Percentiles rank a stretch among this genome's conserved stretches.
Conservation (phyloP, 1,140 invertebrate genomes). For the Tetraneura akinire region DNA sequence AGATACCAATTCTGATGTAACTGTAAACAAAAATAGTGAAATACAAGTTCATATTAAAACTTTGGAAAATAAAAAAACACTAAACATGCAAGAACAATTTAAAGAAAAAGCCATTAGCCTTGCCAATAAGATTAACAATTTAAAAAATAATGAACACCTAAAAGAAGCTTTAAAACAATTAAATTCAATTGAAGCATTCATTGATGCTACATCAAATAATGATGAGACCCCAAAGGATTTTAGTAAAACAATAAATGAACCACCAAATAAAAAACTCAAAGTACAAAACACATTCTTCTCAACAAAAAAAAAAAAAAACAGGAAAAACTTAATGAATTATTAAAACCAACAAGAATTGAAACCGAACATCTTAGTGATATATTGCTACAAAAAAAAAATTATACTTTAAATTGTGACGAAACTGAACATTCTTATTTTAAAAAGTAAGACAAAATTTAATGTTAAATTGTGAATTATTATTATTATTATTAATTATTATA, state of each 20-base stretch:
- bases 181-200: background rate
- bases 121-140: background rate
- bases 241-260: background rate
- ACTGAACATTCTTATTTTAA: no score
- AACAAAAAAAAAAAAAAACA: no score
- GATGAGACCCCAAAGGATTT: background rate
- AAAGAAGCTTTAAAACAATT: conserved; percentile 1
- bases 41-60: conserved; percentile 16
- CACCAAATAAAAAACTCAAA: no score
- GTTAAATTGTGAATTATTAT: no score
- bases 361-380: no score
- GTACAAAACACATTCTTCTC: no score
- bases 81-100: background rate
- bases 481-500: no score
- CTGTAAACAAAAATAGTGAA: no score
- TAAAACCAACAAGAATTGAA: no score
- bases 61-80: background rate
- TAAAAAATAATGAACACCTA: background rate
- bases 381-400: background rate
- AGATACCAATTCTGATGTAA: background rate
- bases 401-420: no score
- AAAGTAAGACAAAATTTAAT: no score
- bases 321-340: background rate
- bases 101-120: background rate
- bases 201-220: conserved; percentile 5